Evolutionary conservation across 2,888 invertebrate species (phyloP).

Genomic region (Pyrocoelia pectoralis): DNA sequence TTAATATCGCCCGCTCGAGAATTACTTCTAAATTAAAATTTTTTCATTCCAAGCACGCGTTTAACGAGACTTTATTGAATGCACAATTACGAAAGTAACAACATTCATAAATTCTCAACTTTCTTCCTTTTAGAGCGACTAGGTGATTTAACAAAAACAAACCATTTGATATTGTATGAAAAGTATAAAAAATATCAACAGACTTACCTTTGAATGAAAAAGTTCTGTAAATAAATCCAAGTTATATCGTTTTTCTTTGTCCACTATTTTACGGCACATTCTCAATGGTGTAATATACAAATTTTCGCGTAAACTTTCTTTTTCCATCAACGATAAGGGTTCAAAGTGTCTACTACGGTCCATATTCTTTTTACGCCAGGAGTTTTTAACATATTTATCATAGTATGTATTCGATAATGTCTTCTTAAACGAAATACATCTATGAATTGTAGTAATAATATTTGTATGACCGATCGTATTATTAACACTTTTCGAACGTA

Average conservation of each 20-base stretch:
- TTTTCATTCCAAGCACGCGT: too few relatives aligned
- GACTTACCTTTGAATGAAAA: constrained; percentile 18
- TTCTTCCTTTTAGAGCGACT: too few relatives aligned
- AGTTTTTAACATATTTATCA: background rate
- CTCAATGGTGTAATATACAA: constrained; percentile 20
- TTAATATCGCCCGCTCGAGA: too few relatives aligned
- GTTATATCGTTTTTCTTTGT: constrained; percentile 3
- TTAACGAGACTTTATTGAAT: too few relatives aligned
- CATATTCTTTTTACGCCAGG: background rate
- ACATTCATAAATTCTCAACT: too few relatives aligned
- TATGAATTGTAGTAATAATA: constrained; percentile 9
- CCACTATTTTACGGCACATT: constrained; percentile 14
- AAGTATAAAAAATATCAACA: too few relatives aligned
- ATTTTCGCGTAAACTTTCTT: constrained; percentile 14
- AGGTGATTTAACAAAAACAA: too few relatives aligned
- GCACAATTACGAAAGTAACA: too few relatives aligned
- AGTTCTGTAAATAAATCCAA: constrained; percentile 2
- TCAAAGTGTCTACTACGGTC: background rate
- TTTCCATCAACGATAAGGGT: constrained; percentile 18
- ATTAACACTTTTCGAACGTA: background rate
- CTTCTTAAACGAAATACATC: constrained; percentile 16
- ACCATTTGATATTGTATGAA: too few relatives aligned
- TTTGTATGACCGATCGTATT: background rate
- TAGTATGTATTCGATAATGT: too few relatives aligned
- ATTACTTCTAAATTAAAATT: too few relatives aligned